These are phyloP conservation scores for Tinea pellionella DNA, from an alignment of 2,888 invertebrate species.

Conservation along the genomic window DNA sequence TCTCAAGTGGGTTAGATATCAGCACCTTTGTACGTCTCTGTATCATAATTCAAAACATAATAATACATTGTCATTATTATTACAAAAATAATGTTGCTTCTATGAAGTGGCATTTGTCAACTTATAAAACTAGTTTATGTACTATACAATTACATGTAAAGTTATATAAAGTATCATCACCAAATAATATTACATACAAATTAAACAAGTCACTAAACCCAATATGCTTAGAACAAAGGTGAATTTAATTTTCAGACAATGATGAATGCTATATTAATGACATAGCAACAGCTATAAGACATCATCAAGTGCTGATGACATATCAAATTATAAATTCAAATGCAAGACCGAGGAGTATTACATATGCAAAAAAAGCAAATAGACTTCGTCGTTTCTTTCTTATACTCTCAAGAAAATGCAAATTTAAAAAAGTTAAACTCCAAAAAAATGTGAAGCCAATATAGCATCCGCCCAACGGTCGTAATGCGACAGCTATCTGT, in stretches of 20 bases:
- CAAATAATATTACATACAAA: no score
- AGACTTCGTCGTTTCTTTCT: neutral
- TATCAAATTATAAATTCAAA: neutral
- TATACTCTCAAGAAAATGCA: neutral
- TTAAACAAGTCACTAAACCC: no score
- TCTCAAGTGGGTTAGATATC: no score
- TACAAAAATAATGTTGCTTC: no score
- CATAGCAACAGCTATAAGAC: neutral
- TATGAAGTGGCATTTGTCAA: no score
- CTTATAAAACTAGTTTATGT: no score
- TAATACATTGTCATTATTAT: no score
- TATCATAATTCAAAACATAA: no score
- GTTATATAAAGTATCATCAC: no score
- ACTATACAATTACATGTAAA: no score
- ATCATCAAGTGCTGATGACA: neutral
- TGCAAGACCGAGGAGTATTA: neutral
- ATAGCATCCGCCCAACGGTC: slow-evolving; percentile 42
- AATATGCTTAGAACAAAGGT: slow-evolving; percentile 22
- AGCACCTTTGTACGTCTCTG: no score
- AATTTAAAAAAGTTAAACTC: neutral
- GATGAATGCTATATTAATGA: neutral
- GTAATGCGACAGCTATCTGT: slow-evolving; percentile 32
- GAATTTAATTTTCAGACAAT: neutral
- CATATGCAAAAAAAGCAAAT: neutral
- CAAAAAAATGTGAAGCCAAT: neutral